A percentile compares a stretch with the other conserved stretches of the same genome.
Conservation (phyloP, 2,888 invertebrate species). For the Calameuta filiformis region DNA sequence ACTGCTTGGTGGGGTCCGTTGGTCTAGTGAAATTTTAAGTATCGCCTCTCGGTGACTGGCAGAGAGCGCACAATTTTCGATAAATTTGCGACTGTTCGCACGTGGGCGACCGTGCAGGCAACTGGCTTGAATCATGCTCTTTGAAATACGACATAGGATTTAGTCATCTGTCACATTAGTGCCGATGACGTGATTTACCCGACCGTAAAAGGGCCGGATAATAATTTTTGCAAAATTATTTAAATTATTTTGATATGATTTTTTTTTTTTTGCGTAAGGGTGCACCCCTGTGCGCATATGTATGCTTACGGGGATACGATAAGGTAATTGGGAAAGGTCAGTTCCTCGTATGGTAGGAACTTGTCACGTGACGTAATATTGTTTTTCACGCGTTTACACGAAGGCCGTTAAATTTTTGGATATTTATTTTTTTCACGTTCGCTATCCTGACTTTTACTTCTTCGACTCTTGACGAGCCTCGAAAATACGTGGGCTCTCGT, state of each 20-base stretch:
- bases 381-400: rapidly evolving
- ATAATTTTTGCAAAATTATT: not conserved
- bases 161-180: not conserved
- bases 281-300: not conserved
- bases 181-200: not conserved
- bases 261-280: too few relatives aligned
- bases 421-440: not conserved
- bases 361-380: not conserved
- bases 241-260: not conserved
- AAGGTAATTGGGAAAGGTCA: not conserved
- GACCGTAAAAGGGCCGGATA: not conserved
- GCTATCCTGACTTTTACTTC: not conserved
- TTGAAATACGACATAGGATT: not conserved
- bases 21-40: not conserved
- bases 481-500: not conserved
- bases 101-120: not conserved
- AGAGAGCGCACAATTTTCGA: not conserved
- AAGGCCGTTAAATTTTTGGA: not conserved
- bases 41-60: not conserved
- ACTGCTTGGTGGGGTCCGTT: not conserved
- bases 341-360: not conserved
- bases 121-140: not conserved
- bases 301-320: not conserved
- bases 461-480: not conserved
- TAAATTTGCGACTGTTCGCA: not conserved